Base-by-base conservation (phyloP, 2,888 invertebrate species). In the Drosophila prolongata region DNA sequence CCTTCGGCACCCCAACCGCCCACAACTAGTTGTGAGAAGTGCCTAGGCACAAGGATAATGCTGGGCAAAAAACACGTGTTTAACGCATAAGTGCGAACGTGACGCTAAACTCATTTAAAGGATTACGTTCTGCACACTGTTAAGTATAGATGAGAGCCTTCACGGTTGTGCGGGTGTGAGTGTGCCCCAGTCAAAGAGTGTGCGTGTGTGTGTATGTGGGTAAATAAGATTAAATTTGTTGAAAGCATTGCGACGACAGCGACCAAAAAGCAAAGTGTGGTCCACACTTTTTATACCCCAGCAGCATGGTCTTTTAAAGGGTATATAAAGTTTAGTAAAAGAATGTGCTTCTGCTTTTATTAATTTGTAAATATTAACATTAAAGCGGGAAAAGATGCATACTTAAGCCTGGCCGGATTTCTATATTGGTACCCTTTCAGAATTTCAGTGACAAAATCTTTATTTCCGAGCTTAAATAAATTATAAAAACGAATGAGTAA, bases 51-150 rank as follows among this genome's bases (percentile, higher is more conserved):
- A 82, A 88, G 89, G 89, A 85, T 86, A 86, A 89, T 89, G 85
- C 90, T 53, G 55, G 74, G 87, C 67, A 57, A 89, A 79, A 88
- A 89, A 88, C 90, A 90, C 89, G 89, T 88, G 90, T 88, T 89
- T 78, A 86, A 88, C 89, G 88, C 84, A 81, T 88, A 86, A 89
- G 76, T 81, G 80, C 75, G 84, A 90, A 89, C 90, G 89, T 90
- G 89, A 88, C 89, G 84, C 80, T 89, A 82, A 88, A 87, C 90
- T 87, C 82, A 84, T 88, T 90, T 89, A 90, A 90, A 89, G 90
- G 90, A 90, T 89, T 90, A 89, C 75, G 77, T 69, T 75, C 78
- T 76, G 70, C 64, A 64, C 73, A 64, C 72, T 57, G 72, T 55
- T 75, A 78, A 76, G 89, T 67, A 68, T 73, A 52, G 65, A 54